These are phyloP conservation scores for Platynereis dumerilii DNA, from an alignment of 2,888 invertebrate genomes.

Conservation along the genomic window DNA sequence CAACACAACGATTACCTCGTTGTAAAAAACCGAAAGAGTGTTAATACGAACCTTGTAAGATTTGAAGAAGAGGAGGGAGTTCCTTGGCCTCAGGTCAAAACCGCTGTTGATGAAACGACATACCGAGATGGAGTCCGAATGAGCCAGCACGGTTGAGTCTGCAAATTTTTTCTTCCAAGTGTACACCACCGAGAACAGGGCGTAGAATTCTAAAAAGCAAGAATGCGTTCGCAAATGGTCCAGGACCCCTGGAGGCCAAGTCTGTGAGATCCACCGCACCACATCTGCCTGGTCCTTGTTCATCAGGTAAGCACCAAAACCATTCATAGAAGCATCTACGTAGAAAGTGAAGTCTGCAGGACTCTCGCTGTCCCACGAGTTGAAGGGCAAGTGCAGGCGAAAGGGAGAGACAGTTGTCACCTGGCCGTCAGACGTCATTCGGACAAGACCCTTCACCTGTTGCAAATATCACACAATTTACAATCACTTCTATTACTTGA, in stretches of 20 bases:
- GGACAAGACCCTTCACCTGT: slow-evolving; percentile 26
- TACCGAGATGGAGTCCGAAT: background rate
- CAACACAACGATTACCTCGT: too few species aligned
- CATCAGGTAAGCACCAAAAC: slow-evolving; percentile 42
- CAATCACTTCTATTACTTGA: too few species aligned
- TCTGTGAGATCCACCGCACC: slow-evolving; percentile 5
- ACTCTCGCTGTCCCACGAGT: slow-evolving; percentile 13
- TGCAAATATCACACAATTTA: too few species aligned
- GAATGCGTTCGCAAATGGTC: background rate
- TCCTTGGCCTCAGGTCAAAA: background rate
- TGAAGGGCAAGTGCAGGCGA: background rate
- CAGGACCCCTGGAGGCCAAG: background rate
- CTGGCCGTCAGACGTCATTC: slow-evolving; percentile 28
- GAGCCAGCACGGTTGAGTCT: slow-evolving; percentile 32
- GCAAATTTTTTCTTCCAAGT: slow-evolving; percentile 49
- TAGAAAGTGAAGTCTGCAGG: slow-evolving; percentile 39
- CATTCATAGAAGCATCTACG: slow-evolving; percentile 39
- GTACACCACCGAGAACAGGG: slow-evolving; percentile 40
- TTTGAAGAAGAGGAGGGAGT: slow-evolving; percentile 1
- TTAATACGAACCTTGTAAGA: background rate
- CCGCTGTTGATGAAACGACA: background rate
- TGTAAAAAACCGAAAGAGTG: too few species aligned
- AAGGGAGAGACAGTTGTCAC: slow-evolving; percentile 18
- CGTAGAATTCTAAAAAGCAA: slow-evolving; percentile 41
- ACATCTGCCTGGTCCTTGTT: background rate